A percentile compares a stretch with the other conserved stretches of the same genome.
Conservation (phyloP, 2,888 invertebrate genomes). For the Cantharis rufa region DNA sequence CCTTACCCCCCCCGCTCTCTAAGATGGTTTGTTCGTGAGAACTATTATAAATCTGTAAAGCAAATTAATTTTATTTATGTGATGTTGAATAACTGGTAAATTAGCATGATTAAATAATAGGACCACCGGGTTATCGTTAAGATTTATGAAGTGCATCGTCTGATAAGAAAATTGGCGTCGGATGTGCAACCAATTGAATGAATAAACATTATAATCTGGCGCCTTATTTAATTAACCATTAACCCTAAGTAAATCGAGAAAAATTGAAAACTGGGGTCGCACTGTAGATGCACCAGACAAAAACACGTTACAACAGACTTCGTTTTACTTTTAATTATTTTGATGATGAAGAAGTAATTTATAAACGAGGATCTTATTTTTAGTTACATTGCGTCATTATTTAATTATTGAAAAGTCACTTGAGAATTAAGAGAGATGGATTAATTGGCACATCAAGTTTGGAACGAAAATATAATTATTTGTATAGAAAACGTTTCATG, state of each 20-base stretch:
- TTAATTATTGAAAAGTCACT: neutral
- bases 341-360: neutral
- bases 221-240: neutral
- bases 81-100: neutral
- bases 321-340: neutral
- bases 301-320: neutral
- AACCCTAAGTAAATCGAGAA: neutral
- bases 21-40: neutral
- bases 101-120: neutral
- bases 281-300: neutral
- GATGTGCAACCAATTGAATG: neutral
- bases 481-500: neutral
- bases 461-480: neutral
- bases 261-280: too few relatives aligned
- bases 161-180: neutral
- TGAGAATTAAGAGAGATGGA: neutral
- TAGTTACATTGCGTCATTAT: neutral
- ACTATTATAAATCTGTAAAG: neutral
- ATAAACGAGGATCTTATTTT: neutral
- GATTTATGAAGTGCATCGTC: neutral
- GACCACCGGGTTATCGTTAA: neutral
- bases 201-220: neutral
- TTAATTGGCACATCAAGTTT: neutral
- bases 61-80: neutral
- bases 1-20: neutral